Evolutionary conservation across 2,113 vertebrate species (phyloP), one percentile per base, ranked within the genome.

Genomic region (Nycticryphes semicollaris): DNA sequence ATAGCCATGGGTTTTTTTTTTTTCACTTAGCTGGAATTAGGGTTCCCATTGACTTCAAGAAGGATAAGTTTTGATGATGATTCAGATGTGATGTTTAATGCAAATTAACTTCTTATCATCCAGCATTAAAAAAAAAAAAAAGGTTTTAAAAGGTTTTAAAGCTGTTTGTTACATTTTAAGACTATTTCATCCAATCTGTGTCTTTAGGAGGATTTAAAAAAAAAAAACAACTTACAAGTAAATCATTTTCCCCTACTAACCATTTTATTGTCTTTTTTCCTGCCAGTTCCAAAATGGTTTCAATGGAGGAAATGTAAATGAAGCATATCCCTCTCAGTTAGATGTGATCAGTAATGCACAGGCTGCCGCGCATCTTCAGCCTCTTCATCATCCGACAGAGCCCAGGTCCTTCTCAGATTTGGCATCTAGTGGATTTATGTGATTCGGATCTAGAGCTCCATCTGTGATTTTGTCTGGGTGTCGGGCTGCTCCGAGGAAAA

Each of bases 281-380:
- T 96, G 20, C 64, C 95, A 98, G 97, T 98, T 98, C 95, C 98
- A 98, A 93, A 98, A 97, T 18, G 84, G 96, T 90, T 97, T 97
- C 78, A 93, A 24, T 82, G 97, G 96, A 97, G 96, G 90, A 85
- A 96, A 96, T 86, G 90, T 98, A 92, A 97, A 91, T 91, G 98
- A 98, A 95, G 81, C 94, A 19, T 98, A 97, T 74, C 89, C 98
- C 47, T 93, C 97, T 78, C 97, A 98, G 59, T 95, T 98, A 93
- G 94, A 83, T 74, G 87, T 94, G 84, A 57, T 98, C 68, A 97
- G 41, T 90, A 97, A 93, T 87, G 60, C 94, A 59, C 97, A 97
- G 87, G 60, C 97, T 74, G 43, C 87, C 35, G 27, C 96, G 57
- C 97, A 95, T 69, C 97, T 97, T 89, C 98, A 96, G 74, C 90